Base-by-base conservation (phyloP, 1,140 invertebrate species). In the Zaprionus nigranus region DNA sequence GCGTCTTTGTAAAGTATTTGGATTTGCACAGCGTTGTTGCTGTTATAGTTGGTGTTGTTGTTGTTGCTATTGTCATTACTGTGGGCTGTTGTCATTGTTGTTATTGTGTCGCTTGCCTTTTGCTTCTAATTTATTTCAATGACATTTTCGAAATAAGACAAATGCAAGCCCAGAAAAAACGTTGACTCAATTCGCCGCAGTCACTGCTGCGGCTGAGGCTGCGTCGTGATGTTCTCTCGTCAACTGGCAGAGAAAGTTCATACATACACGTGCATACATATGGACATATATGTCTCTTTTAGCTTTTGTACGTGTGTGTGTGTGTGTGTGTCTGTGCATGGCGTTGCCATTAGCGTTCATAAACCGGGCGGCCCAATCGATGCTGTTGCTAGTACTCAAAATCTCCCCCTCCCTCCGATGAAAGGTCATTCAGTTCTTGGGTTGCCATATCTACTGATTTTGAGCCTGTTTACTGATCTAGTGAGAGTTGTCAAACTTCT, bases 61-160 rank as follows among this genome's bases (percentile, higher is more conserved):
- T 24, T 49, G 75, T 72, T 66, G 75, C 60, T 75, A 85, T 85
- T 85, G 78, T 85, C 63, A 81, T 78, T 71, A 54, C 64, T 67
- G 66, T 75, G 26, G 54, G 58, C 59, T 58, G 54, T 60, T n/a
- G 26, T 54, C 58, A 57, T 71, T 59, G 66, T 71, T 54, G 34
- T 59, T 17, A 17, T 62, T 71, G 76, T 71, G 36, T 38, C 43
- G 43, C n/a, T 57, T 64, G 59, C 62, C 59, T 75, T 75, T 66
- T 60, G 63, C 84, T 87, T 88, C 80, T 88, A 88, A 83, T 87
- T 87, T 80, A 88, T 87, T 88, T 88, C 80, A 87, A 87, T 87
- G 84, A 87, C 84, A 87, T 76, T 82, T 88, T 43, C 46, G 40
- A 80, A 75, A 77, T 68, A 86, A 75, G 62, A 54, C 38, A 77